Conservation (phyloP, 2,113 vertebrate species). For the Eptesicus fuscus region DNA sequence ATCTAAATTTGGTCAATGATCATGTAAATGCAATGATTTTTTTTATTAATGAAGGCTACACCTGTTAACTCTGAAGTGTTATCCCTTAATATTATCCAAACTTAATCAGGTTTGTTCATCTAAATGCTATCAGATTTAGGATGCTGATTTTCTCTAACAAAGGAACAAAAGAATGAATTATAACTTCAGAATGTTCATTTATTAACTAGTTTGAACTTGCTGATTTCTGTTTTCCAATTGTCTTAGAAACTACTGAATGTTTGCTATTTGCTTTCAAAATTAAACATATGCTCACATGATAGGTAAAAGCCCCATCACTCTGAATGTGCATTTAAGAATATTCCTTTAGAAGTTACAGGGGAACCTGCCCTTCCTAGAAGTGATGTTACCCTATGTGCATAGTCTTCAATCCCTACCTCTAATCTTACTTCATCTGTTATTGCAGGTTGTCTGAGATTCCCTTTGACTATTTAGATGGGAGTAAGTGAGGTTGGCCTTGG, state of each 20-base stretch:
- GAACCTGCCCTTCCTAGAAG: background rate
- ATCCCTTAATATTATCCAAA: background rate
- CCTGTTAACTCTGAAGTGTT: background rate
- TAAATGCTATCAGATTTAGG: background rate
- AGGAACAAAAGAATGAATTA: background rate
- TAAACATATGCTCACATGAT: rapidly evolving
- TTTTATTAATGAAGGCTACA: background rate
- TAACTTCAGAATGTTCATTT: background rate
- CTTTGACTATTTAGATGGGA: background rate
- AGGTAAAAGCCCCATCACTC: background rate
- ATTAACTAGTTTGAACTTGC: background rate
- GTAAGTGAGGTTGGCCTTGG: rapidly evolving
- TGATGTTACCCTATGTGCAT: rapidly evolving
- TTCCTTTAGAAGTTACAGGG: background rate
- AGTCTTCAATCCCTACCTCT: rapidly evolving
- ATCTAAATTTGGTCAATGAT: background rate
- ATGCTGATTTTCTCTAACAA: background rate
- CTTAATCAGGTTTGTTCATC: background rate
- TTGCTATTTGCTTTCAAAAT: background rate
- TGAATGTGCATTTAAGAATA: background rate
- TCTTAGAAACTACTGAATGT: background rate
- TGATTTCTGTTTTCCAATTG: background rate
- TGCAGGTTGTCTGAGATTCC: background rate
- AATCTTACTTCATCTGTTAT: rapidly evolving
- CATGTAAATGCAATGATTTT: background rate